These are phyloP conservation scores for Lochmaea capreae DNA, from an alignment of 2,888 invertebrate species.

Conservation along the genomic window DNA sequence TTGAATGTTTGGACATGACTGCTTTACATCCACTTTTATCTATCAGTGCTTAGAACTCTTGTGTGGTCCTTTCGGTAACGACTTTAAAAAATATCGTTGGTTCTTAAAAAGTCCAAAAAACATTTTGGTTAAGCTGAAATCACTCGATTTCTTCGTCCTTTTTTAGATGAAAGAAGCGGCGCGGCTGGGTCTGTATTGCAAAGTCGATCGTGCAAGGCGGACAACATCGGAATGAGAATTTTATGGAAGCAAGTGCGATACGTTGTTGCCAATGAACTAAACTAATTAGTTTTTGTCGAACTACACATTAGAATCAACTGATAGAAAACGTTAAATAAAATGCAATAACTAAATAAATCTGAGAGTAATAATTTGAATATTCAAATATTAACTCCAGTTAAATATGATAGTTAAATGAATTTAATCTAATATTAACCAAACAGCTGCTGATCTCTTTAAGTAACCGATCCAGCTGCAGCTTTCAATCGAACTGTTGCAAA, in stretches of 20 bases:
- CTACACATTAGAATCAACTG: neutral
- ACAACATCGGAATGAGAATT: constrained; percentile 30
- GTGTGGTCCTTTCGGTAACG: constrained; percentile 52
- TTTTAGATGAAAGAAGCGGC: constrained; percentile 34
- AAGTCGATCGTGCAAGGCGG: constrained; percentile 15
- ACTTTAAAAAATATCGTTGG: constrained; percentile 43
- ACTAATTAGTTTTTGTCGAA: constrained; percentile 18
- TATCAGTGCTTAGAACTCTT: constrained; percentile 54
- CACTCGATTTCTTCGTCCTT: constrained; percentile 42
- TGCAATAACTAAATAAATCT: too few species aligned
- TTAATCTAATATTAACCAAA: too few species aligned
- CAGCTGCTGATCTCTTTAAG: too few species aligned
- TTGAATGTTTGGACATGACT: constrained; percentile 51
- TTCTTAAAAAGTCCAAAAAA: constrained; percentile 46
- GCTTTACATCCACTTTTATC: constrained; percentile 50
- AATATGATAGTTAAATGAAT: too few species aligned
- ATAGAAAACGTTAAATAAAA: neutral
- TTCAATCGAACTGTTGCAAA: too few species aligned
- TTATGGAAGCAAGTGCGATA: constrained; percentile 26
- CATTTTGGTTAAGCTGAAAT: constrained; percentile 46
- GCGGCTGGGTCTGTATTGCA: constrained; percentile 9
- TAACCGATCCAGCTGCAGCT: too few species aligned
- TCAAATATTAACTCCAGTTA: too few species aligned
- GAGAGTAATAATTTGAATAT: too few species aligned
- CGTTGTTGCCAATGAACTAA: constrained; percentile 25